Evolutionary conservation across 2,888 invertebrate species (phyloP), one percentile per base, ranked within the genome.

Genomic region (Cryptocephalus primarius): DNA sequence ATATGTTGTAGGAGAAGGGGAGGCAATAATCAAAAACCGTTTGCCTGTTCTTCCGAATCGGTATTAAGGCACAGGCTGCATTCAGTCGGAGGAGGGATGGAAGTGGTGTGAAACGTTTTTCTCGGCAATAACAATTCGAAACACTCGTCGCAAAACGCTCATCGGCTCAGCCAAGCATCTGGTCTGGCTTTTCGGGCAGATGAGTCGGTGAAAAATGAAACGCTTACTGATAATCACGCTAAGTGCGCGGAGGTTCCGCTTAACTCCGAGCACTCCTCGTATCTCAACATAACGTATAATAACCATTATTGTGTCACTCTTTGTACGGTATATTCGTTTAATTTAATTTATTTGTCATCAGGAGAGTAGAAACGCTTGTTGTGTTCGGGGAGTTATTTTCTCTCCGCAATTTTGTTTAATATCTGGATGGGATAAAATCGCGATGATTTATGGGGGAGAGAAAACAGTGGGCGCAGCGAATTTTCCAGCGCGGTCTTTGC

Each of bases 201-300:
- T 61, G 59, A 54, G 55, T 48, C 50, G 51, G 56, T 60, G 59
- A 60, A 59, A 60, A 61, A 63, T 64, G 58, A 54, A 53, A 51
- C 54, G 59, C 59, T 61, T 58, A 57, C 60, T 59, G 62, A 63
- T 63, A 64, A 64, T 64, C 63, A 61, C 60, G 59, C 64, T 64
- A 62, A 65, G 64, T 64, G 64, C 63, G 57, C 55, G 58, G 53
- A 55, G 57, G 57, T 56, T 59, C 54, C 57, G 55, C 57, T 58
- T 55, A 59, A 57, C 57, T 57, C 57, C 54, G 55, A 62, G 61
- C 60, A 56, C 60, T 57, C 22, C 62, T 59, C 63, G 62, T 63
- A 63, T 63, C 62, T 63, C 63, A 61, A 57, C 60, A 38, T 59
- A 62, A 64, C 55, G 62, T 59, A 22, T 22, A 63, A 64, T 64